Percentiles rank a stretch among this genome's conserved stretches.
Conservation (phyloP, 2,888 invertebrate genomes). For the Eupithecia exiguata region DNA sequence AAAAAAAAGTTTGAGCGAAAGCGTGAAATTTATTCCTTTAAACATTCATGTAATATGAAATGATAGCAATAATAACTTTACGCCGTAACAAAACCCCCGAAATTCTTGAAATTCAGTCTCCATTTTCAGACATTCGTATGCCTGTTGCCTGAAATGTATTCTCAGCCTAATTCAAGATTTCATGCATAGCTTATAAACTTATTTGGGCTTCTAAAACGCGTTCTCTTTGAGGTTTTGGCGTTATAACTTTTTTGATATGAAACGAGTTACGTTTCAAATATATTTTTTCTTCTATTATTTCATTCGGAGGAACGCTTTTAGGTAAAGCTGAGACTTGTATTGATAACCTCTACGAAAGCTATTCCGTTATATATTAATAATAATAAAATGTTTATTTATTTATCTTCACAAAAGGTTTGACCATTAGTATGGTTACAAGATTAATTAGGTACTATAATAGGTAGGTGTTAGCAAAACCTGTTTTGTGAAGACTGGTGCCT, state of each 20-base stretch:
- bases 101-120: background rate
- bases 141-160: slow-evolving; percentile 24
- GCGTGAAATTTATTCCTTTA: background rate
- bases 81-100: background rate
- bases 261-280: background rate
- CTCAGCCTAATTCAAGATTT: slow-evolving; percentile 21
- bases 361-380: no score
- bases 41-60: slow-evolving; percentile 3
- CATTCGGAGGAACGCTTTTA: background rate
- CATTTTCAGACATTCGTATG: slow-evolving; percentile 20
- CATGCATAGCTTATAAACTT: slow-evolving; percentile 35
- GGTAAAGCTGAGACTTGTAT: background rate
- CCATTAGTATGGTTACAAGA: no score
- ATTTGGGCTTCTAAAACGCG: slow-evolving; percentile 15
- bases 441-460: no score
- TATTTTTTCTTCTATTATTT: background rate
- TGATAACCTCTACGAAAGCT: no score
- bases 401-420: no score
- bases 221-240: slow-evolving; percentile 21
- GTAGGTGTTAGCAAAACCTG: no score
- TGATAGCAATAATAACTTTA: slow-evolving; percentile 4
- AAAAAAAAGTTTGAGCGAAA: background rate
- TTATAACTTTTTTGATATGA: slow-evolving; percentile 17
- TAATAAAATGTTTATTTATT: no score
- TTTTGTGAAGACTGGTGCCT: no score